Evolutionary conservation across 2,888 invertebrate species (phyloP).

Genomic region (Cerastis rubricosa): DNA sequence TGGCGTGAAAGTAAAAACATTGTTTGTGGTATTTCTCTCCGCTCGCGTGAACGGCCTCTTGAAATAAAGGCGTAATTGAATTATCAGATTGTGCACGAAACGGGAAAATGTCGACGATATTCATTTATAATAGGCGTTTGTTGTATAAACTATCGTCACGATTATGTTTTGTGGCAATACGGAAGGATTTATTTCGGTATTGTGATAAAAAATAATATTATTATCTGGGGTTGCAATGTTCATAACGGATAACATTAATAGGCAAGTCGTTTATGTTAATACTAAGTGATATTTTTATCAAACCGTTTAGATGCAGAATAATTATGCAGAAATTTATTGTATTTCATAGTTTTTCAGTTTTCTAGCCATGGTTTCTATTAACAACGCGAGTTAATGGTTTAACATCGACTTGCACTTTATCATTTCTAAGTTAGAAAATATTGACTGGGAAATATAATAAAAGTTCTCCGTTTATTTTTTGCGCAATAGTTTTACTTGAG

Average conservation of each 20-base stretch:
- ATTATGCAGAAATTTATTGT: neutral
- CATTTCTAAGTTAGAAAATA: neutral
- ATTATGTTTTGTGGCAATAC: constrained; percentile 54
- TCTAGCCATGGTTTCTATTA: neutral
- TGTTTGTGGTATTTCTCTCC: constrained; percentile 60
- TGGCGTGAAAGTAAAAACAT: constrained; percentile 64
- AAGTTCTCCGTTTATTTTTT: neutral
- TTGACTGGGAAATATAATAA: neutral
- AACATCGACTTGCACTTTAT: neutral
- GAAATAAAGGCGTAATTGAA: constrained; percentile 69
- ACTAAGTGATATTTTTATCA: neutral
- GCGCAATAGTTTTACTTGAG: neutral
- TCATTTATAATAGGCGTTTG: constrained; percentile 62
- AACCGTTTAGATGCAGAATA: neutral
- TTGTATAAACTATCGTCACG: constrained; percentile 64
- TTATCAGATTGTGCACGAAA: constrained; percentile 69
- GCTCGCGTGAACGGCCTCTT: constrained; percentile 61
- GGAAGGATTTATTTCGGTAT: constrained; percentile 47
- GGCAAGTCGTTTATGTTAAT: neutral
- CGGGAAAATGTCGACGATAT: constrained; percentile 61
- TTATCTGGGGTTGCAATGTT: constrained; percentile 22
- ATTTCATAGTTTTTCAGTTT: neutral
- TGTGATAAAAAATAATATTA: constrained; percentile 41
- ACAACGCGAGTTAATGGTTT: neutral
- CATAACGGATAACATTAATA: constrained; percentile 24